phyloP scores from a whole-genome alignment of 2,113 vertebrate species.

The Callipepla squamata region DNA sequence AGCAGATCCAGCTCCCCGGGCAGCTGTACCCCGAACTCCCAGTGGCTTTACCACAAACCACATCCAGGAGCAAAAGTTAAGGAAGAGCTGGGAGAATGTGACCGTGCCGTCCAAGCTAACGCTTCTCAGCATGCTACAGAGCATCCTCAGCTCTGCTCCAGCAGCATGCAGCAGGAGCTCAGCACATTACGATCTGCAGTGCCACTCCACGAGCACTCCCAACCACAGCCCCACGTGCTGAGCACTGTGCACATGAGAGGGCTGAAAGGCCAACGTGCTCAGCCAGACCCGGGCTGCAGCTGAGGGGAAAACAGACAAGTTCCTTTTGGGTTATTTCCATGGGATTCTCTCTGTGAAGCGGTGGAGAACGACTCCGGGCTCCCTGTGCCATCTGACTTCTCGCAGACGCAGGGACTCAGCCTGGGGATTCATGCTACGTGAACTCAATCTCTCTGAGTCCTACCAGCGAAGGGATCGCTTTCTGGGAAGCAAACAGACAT shows the following conservation, averaged over 20 bases:
- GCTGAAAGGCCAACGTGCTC: neutral
- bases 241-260: accelerated
- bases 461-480: neutral
- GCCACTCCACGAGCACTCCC: neutral
- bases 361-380: slow-evolving; percentile 1
- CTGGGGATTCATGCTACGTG: neutral
- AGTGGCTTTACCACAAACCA: neutral
- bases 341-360: neutral
- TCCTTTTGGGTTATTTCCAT: neutral
- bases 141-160: neutral
- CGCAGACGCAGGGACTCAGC: neutral
- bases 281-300: neutral
- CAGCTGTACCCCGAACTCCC: slow-evolving; percentile 27
- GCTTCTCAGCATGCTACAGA: neutral
- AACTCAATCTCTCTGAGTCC: neutral
- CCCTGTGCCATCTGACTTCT: neutral
- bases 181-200: accelerated
- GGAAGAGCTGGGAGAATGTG: neutral
- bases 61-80: slow-evolving; percentile 10
- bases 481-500: neutral
- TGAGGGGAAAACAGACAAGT: neutral
- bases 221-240: no score
- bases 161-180: neutral
- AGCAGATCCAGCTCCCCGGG: slow-evolving; percentile 29
- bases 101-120: neutral